Conservation (phyloP, 2,797 vertebrate species). For the Hafferia zeledoni region DNA sequence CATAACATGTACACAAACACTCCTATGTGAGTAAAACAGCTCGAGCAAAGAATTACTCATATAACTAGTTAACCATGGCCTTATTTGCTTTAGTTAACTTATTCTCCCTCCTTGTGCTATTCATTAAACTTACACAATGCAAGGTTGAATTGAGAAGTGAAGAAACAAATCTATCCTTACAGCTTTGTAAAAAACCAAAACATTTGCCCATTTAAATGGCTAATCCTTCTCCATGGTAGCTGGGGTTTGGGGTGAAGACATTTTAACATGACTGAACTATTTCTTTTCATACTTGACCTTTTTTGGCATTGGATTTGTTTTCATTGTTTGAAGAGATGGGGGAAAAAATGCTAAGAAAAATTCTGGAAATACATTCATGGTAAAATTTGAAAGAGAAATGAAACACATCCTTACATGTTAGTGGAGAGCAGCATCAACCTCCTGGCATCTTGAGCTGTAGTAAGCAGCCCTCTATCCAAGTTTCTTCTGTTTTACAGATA, state of each 20-base stretch:
- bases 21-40: neutral
- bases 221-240: neutral
- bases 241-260: neutral
- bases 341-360: neutral
- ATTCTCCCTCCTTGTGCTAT: neutral
- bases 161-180: neutral
- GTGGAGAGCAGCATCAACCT: neutral
- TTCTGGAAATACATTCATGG: neutral
- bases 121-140: neutral
- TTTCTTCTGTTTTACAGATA: neutral
- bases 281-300: neutral
- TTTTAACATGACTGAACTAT: neutral
- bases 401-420: neutral
- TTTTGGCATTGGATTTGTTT: neutral
- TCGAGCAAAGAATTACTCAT: neutral
- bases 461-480: neutral
- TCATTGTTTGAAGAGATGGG: neutral
- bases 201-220: neutral
- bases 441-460: neutral
- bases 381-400: neutral
- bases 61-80: neutral
- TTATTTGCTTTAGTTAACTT: slow-evolving; percentile 52
- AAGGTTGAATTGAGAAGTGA: neutral
- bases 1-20: neutral
- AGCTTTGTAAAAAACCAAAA: neutral